phyloP scores from a whole-genome alignment of 2,113 vertebrate species.

The Siphamia tubifer region DNA sequence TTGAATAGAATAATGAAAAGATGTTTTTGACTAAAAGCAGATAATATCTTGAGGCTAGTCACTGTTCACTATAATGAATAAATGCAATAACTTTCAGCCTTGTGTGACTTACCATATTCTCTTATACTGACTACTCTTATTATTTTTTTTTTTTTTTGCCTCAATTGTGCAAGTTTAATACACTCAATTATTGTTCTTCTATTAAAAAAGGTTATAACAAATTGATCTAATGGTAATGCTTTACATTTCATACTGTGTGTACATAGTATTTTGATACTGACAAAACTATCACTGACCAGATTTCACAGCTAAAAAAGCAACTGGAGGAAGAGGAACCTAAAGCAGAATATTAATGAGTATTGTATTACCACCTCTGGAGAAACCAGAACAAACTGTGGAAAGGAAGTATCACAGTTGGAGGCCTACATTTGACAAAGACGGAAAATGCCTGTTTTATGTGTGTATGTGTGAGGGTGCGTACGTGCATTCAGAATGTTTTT shows the following conservation, averaged over 20 bases:
- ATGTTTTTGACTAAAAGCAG: too few species aligned
- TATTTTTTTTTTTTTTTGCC: too few species aligned
- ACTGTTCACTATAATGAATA: too few species aligned
- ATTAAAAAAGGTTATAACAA: too few species aligned
- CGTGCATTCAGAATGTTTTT: constrained; percentile 8
- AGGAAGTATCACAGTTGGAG: constrained; percentile 35
- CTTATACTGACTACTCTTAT: too few species aligned
- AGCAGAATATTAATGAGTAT: constrained; percentile 21
- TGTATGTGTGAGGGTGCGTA: background rate
- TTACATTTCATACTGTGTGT: background rate
- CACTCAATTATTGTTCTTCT: too few species aligned
- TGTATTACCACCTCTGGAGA: constrained; percentile 27
- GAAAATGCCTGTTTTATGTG: constrained; percentile 8
- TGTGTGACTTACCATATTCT: too few species aligned
- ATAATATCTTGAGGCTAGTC: background rate
- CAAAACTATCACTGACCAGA: background rate
- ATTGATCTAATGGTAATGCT: background rate
- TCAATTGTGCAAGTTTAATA: too few species aligned
- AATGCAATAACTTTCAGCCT: too few species aligned
- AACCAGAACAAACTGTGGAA: constrained; percentile 14
- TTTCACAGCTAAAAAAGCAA: background rate
- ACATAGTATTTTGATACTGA: background rate
- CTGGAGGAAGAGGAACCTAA: background rate
- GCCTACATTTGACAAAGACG: constrained; percentile 8
- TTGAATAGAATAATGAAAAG: too few species aligned